Evolutionary conservation across 1,140 invertebrate genomes (phyloP).

Genomic region (Zelostemma sp.): DNA sequence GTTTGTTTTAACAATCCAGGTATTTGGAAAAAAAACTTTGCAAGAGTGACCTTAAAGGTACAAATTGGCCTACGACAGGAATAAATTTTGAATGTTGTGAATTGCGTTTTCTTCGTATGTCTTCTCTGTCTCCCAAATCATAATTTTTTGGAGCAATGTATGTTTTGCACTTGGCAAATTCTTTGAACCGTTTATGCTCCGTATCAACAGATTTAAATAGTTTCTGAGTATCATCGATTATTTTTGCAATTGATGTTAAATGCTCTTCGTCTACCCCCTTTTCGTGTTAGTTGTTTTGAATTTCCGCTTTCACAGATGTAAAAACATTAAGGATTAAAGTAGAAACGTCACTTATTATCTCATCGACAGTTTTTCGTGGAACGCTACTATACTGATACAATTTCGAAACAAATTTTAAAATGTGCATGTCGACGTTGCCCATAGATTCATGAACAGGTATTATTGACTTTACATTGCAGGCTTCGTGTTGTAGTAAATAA

Average conservation of each 20-base stretch:
- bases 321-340: neutral
- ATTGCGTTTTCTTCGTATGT: neutral
- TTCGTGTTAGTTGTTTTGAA: neutral
- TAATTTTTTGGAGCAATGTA: conserved; percentile 7
- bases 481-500: neutral
- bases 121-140: conserved; percentile 5
- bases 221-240: neutral
- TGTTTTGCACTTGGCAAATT: neutral
- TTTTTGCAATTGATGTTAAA: neutral
- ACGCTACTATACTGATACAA: conserved; percentile 1
- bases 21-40: neutral
- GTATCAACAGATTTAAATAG: neutral
- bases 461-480: neutral
- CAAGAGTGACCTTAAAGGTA: neutral
- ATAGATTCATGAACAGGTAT: neutral
- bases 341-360: neutral
- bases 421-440: neutral
- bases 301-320: neutral
- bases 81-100: neutral
- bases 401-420: conserved; percentile 1
- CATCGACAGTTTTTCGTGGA: neutral
- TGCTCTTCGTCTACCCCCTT: neutral
- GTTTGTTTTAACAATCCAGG: neutral
- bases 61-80: neutral
- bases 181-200: conserved; percentile 5